Evolutionary conservation across 2,113 vertebrate species (phyloP).

Genomic region (Mobula hypostoma): DNA sequence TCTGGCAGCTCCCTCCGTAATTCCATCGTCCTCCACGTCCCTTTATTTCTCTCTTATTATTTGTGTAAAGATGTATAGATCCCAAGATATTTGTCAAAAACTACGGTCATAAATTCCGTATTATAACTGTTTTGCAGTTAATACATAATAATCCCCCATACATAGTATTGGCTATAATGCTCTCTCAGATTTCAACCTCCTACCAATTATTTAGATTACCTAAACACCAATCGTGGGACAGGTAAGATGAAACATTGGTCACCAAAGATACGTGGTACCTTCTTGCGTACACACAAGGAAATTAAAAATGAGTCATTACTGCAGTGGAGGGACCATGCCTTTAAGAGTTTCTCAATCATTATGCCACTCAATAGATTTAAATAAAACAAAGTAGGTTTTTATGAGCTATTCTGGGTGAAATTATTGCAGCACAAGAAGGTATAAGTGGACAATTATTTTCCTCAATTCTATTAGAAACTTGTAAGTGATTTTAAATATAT

Average conservation of each 20-base stretch:
- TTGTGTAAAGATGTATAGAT: not conserved
- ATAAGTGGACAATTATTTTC: not conserved
- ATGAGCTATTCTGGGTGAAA: not conserved
- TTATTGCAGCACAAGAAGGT: not conserved
- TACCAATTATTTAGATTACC: not conserved
- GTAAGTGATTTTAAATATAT: not conserved
- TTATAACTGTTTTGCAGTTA: not conserved
- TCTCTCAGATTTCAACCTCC: not conserved
- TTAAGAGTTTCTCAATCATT: not conserved
- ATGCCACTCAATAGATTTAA: not conserved
- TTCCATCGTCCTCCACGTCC: too few relatives aligned
- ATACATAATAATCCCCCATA: not conserved
- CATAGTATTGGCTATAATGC: not conserved
- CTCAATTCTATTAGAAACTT: not conserved
- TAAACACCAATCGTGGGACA: not conserved
- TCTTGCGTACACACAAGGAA: not conserved
- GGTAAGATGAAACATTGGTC: not conserved
- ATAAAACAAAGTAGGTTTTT: not conserved
- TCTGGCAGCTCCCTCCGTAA: too few relatives aligned
- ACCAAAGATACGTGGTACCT: not conserved
- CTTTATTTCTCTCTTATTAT: too few relatives aligned
- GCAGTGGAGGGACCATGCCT: not conserved
- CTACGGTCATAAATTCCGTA: not conserved
- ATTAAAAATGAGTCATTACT: not conserved
- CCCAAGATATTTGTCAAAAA: not conserved